Conservation (phyloP, 2,113 vertebrate species). For the Pica pica region DNA sequence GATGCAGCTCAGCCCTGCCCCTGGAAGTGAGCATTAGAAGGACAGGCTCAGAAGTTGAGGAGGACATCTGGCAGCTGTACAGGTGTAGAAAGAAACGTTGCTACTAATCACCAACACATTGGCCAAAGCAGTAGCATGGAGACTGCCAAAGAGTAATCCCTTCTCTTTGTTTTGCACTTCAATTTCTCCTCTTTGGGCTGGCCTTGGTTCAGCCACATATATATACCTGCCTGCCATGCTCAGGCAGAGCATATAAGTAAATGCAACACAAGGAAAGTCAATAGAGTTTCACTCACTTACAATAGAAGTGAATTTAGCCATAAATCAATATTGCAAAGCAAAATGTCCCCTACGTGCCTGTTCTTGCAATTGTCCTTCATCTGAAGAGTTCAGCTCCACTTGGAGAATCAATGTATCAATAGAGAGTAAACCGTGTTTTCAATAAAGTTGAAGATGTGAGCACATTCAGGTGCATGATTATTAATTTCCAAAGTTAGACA, state of each 20-base stretch:
- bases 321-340: conserved; percentile 51
- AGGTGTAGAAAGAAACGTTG: background rate
- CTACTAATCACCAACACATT: background rate
- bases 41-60: fast-evolving
- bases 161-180: background rate
- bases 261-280: background rate
- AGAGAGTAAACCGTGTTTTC: conserved; percentile 52
- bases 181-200: background rate
- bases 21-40: background rate
- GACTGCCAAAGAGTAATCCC: background rate
- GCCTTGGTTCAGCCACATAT: background rate
- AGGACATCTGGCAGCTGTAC: background rate
- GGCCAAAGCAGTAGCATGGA: background rate
- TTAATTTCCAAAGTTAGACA: conserved; percentile 39
- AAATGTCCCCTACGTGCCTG: conserved; percentile 53
- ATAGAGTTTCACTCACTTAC: conserved; percentile 24
- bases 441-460: conserved; percentile 50
- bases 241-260: background rate
- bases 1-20: background rate
- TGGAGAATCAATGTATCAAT: conserved; percentile 60
- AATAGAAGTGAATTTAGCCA: conserved; percentile 34
- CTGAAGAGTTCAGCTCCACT: conserved; percentile 46
- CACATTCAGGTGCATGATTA: background rate
- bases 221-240: background rate
- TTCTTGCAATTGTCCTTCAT: conserved; percentile 59